phyloP scores from a whole-genome alignment of 2,888 invertebrate genomes.

The Vannuccia rotundouncinata region DNA sequence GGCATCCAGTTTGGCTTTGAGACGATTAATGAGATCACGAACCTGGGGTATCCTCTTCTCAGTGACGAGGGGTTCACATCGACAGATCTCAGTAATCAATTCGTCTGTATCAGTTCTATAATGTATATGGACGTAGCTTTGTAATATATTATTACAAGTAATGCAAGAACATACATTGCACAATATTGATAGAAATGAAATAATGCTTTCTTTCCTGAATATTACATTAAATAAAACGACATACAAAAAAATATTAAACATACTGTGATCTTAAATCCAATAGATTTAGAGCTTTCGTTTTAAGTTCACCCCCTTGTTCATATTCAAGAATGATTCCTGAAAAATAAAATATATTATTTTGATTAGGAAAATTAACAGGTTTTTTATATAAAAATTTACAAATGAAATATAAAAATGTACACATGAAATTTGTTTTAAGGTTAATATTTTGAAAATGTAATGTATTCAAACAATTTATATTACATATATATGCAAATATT shows the following conservation, averaged over 20 bases:
- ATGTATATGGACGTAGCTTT: constrained; percentile 9
- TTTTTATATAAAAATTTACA: no score
- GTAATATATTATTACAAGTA: background rate
- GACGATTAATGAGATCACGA: constrained; percentile 40
- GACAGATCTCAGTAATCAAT: constrained; percentile 53
- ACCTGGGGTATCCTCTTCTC: constrained; percentile 32
- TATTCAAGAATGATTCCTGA: constrained; percentile 56
- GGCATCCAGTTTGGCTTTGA: constrained; percentile 53
- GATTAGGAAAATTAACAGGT: no score
- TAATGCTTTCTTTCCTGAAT: background rate
- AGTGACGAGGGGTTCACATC: constrained; percentile 55
- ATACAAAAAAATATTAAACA: constrained; percentile 41
- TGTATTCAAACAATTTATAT: no score
- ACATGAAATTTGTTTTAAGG: no score
- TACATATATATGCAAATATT: no score
- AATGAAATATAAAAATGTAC: no score
- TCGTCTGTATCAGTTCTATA: constrained; percentile 54
- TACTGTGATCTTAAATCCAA: constrained; percentile 54
- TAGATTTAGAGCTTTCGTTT: constrained; percentile 56
- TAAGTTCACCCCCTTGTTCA: constrained; percentile 54
- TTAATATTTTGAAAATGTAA: no score
- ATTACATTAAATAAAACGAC: background rate
- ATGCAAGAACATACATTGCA: no score
- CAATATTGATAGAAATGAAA: background rate
- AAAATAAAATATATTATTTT: no score